A percentile compares a stretch with the other conserved stretches of the same genome.
Conservation (phyloP, 2,888 invertebrate species). For the Gordius sp. region DNA sequence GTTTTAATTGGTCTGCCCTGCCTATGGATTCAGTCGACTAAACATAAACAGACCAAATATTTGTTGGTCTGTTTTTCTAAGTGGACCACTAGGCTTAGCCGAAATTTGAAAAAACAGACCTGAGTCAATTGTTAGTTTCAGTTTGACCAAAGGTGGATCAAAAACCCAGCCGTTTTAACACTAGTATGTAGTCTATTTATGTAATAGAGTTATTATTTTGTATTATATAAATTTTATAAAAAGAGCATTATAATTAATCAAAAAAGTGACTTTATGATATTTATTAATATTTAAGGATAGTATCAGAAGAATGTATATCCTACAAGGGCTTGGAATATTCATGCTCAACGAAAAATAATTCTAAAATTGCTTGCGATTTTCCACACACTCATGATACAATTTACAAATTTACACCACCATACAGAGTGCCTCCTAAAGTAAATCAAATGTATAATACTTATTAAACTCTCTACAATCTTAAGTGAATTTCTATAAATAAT, state of each 20-base stretch:
- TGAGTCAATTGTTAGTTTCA: no score
- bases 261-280: background rate
- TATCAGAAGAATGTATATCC: slow-evolving; percentile 58
- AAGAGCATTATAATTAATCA: slow-evolving; percentile 16
- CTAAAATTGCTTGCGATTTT: background rate
- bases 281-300: slow-evolving; percentile 37
- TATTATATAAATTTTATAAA: no score
- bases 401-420: slow-evolving; percentile 31
- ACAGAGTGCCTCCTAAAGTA: slow-evolving; percentile 27
- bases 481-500: slow-evolving; percentile 1
- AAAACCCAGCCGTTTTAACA: no score
- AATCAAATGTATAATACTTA: slow-evolving; percentile 18
- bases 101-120: no score
- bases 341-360: background rate
- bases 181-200: no score
- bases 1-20: no score
- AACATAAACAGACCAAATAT: no score
- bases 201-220: no score
- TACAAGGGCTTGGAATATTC: slow-evolving; percentile 35
- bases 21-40: no score
- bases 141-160: no score
- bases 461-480: background rate
- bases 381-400: slow-evolving; percentile 22
- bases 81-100: no score
- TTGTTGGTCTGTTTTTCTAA: no score